Evolutionary conservation across 2,888 invertebrate genomes (phyloP).

Genomic region (Drosophila kambysellisi): DNA sequence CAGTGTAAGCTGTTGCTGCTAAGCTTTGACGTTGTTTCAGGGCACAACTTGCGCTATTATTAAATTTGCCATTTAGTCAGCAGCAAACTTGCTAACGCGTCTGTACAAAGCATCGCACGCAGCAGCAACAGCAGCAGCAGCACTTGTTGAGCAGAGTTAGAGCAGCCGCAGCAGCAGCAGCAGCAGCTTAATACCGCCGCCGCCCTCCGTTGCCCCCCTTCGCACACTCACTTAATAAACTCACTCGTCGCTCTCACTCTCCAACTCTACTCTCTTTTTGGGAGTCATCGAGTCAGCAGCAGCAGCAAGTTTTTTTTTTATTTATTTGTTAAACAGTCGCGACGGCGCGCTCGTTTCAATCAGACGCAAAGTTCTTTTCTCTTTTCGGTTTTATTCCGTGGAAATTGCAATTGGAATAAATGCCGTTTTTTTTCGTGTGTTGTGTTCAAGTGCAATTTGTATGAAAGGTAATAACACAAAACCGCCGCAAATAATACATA

Average conservation of each 20-base stretch:
- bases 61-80: constrained; percentile 77
- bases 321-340: constrained; percentile 61
- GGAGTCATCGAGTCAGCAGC: constrained; percentile 14
- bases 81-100: constrained; percentile 81
- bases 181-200: constrained; percentile 16
- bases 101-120: constrained; percentile 62
- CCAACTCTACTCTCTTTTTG: constrained; percentile 8
- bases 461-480: constrained; percentile 21
- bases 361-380: constrained; percentile 53
- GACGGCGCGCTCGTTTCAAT: constrained; percentile 77
- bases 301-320: constrained; percentile 17
- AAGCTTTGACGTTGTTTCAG: constrained; percentile 46
- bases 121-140: constrained; percentile 17
- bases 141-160: constrained; percentile 10
- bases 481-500: not conserved
- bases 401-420: constrained; percentile 47
- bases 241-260: constrained; percentile 10
- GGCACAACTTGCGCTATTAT: constrained; percentile 42
- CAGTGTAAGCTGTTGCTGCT: constrained; percentile 17
- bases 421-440: constrained; percentile 51
- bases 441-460: constrained; percentile 41
- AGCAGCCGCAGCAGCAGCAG: constrained; percentile 21
- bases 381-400: constrained; percentile 28
- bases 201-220: constrained; percentile 9
- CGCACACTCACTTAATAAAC: constrained; percentile 23